Evolutionary conservation across 1,140 invertebrate genomes (phyloP), one percentile per base, ranked within the genome.

Genomic region (Drosophila tropicalis): DNA sequence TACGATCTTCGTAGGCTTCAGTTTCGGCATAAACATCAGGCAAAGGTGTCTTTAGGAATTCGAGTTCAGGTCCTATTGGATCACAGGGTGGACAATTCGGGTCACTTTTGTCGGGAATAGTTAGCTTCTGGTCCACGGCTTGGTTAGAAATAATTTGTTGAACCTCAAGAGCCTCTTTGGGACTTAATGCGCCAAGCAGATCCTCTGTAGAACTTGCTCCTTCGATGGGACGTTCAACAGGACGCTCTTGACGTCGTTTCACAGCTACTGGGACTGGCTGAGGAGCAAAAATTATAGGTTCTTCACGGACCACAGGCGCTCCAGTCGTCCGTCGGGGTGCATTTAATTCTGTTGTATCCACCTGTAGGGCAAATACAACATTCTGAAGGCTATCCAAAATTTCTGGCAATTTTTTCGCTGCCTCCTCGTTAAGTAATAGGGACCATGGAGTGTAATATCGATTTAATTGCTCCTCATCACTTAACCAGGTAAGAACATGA

Each of bases 321-420:
- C 10, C 19, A 4, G 62, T 15, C 3, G 51, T 22, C 10, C 84
- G 67, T 12, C 63, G 75, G 5, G 87, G 68, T 0, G 85, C 86
- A 92, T 97, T 96, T 3, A 98, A 92, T 79, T 96, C 95, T 12
- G 94, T 92, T 87, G 96, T 96, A 86, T 98, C 96, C 63, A 97
- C 95, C 73, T 94, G 95, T 41, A 98, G 95, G 10, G 97, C 97
- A 93, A 98, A 98, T 56, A 98, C 92, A 75, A 98, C 96, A 41
- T 96, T 95, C 47, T 94, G 94, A 55, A 98, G 93, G 58, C 95
- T 96, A 92, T 96, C 96, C 51, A 96, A 95, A 90, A 96, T 95
- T 84, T 95, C 96, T n/a, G 96, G 95, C 56, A 98, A 90, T 91
- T 96, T 94, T 64, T 94, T 94, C 65, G 93, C 95, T 60, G 94